Percentiles rank a stretch among this genome's conserved stretches.
Evolutionary conservation across 2,888 invertebrate genomes (phyloP).

Genomic region (Philereme vetulata): DNA sequence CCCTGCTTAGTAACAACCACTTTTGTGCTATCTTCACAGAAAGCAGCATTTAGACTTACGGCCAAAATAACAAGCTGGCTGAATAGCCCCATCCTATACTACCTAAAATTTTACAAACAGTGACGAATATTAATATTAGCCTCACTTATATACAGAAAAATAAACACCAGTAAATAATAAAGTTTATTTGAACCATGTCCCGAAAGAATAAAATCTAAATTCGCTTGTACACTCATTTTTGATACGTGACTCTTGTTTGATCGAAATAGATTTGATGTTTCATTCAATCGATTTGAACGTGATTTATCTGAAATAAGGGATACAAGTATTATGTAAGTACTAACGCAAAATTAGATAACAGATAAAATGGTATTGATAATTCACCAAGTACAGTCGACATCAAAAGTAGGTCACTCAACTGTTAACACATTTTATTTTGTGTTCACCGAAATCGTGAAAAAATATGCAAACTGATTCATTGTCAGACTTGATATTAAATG

Average conservation of each 20-base stretch:
- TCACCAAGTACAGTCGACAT: neutral
- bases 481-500: no score
- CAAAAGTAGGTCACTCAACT: neutral
- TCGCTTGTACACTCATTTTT: slow-evolving; percentile 11
- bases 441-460: no score
- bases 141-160: slow-evolving; percentile 43
- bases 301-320: slow-evolving; percentile 22
- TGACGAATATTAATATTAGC: slow-evolving; percentile 34
- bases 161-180: slow-evolving; percentile 7
- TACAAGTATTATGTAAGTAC: slow-evolving; percentile 15
- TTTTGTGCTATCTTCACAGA: slow-evolving; percentile 50
- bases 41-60: slow-evolving; percentile 43
- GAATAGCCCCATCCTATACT: slow-evolving; percentile 46
- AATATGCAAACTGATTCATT: no score
- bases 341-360: neutral
- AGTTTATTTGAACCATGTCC: slow-evolving; percentile 16
- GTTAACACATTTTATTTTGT: no score
- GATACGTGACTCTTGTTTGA: slow-evolving; percentile 30
- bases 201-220: slow-evolving; percentile 4
- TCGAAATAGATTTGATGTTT: slow-evolving; percentile 17
- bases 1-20: slow-evolving; percentile 68
- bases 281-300: slow-evolving; percentile 30
- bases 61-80: slow-evolving; percentile 48
- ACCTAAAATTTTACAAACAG: slow-evolving; percentile 33
- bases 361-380: neutral